These are phyloP conservation scores for Eretmochelys imbricata DNA, from an alignment of 2,113 vertebrate species.

Conservation along the genomic window DNA sequence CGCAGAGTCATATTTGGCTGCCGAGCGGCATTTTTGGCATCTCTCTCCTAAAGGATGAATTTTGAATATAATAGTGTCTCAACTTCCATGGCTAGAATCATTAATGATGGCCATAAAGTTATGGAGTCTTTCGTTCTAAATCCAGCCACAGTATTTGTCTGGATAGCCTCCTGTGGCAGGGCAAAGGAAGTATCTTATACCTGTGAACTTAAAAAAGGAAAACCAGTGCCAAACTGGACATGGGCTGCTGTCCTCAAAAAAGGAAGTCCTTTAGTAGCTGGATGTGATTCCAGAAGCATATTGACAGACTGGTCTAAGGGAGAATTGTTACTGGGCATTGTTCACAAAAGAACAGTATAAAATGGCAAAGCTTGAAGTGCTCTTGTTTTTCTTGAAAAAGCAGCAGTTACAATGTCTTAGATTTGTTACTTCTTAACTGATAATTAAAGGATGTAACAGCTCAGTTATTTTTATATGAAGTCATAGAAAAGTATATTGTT, in stretches of 20 bases:
- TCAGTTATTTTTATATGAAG: conserved; percentile 56
- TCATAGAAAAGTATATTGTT: conserved; percentile 49
- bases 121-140: not conserved
- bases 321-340: not conserved
- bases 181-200: conserved; percentile 30
- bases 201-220: conserved; percentile 57
- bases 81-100: not conserved
- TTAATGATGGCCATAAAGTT: not conserved
- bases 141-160: conserved; percentile 14
- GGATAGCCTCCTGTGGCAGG: conserved; percentile 16
- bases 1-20: not conserved
- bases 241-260: conserved; percentile 12
- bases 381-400: not conserved
- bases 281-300: not conserved
- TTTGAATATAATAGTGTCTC: not conserved
- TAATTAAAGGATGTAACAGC: conserved; percentile 13
- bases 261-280: not conserved
- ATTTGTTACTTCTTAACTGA: conserved; percentile 51
- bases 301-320: not conserved
- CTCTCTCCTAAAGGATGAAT: not conserved
- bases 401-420: conserved; percentile 33
- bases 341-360: not conserved
- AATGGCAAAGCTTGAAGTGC: conserved; percentile 16
- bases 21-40: conserved; percentile 1
- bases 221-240: conserved; percentile 65